Conservation (phyloP, 2,888 invertebrate genomes). For the Gibbula magus region DNA sequence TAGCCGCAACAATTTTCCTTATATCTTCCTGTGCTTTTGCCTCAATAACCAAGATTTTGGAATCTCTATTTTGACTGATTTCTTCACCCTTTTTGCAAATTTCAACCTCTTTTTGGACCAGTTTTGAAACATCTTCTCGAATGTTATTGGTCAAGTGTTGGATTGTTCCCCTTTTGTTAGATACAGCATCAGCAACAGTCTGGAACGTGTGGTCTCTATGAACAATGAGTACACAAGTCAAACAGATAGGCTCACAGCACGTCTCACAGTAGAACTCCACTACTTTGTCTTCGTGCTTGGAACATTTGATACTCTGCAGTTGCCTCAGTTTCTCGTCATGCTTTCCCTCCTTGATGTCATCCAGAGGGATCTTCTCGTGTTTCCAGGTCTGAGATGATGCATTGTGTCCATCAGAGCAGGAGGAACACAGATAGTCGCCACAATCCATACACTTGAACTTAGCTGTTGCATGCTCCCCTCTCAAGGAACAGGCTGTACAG, state of each 20-base stretch:
- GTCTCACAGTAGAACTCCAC: conserved; percentile 6
- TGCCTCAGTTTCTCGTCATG: background rate
- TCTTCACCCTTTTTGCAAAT: background rate
- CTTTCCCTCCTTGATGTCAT: background rate
- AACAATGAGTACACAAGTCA: background rate
- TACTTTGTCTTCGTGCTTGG: background rate
- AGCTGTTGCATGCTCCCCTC: background rate
- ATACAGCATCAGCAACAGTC: background rate
- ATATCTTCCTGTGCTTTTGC: background rate
- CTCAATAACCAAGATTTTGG: background rate
- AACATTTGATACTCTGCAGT: background rate
- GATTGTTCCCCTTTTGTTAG: background rate
- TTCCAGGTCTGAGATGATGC: background rate
- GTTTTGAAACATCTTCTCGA: background rate
- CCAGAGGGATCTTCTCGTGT: background rate
- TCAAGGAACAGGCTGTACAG: background rate
- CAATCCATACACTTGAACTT: background rate
- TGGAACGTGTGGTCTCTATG: background rate
- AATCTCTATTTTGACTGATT: background rate
- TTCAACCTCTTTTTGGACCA: background rate
- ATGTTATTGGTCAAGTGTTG: background rate
- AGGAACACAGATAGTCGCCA: background rate
- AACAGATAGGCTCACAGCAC: background rate
- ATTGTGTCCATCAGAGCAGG: background rate
- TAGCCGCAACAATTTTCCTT: background rate